Conservation (phyloP, 92 coral and sea anemone genomes). For the Anthopleura xanthogrammica region DNA sequence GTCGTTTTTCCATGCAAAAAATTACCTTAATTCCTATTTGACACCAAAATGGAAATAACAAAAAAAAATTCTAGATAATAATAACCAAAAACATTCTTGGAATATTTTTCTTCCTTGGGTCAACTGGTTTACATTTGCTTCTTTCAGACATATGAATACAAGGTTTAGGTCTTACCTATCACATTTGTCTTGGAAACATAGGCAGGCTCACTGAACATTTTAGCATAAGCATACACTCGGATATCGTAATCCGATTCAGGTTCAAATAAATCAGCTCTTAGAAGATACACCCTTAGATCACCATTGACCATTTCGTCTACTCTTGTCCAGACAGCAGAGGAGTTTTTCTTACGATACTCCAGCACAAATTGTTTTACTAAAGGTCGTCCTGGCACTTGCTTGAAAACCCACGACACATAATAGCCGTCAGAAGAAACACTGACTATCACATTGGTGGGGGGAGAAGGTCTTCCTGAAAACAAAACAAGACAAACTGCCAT, state of each 20-base stretch:
- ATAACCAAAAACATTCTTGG: too few relatives aligned
- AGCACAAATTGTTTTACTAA: constrained; percentile 69
- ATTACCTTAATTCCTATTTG: too few relatives aligned
- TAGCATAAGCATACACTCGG: constrained; percentile 82
- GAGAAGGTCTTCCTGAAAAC: constrained; percentile 67
- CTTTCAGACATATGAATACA: not conserved
- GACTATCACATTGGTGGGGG: constrained; percentile 77
- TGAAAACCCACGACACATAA: constrained; percentile 70
- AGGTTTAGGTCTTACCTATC: constrained; percentile 54
- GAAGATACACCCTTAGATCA: constrained; percentile 50
- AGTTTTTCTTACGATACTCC: constrained; percentile 72
- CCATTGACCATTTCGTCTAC: constrained; percentile 49
- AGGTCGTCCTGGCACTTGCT: constrained; percentile 85
- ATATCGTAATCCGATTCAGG: constrained; percentile 71
- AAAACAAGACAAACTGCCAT: not conserved
- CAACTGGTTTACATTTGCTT: too few relatives aligned
- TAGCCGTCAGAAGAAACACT: constrained; percentile 78
- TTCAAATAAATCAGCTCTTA: constrained; percentile 55
- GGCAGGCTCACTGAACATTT: constrained; percentile 75
- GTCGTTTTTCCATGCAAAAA: too few relatives aligned
- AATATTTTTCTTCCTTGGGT: too few relatives aligned
- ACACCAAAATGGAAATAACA: too few relatives aligned
- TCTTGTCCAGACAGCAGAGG: constrained; percentile 62
- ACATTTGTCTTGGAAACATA: constrained; percentile 64
- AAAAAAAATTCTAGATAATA: too few relatives aligned